Evolutionary conservation across 2,888 invertebrate genomes (phyloP).

Genomic region (Lasioglossum malachurum): DNA sequence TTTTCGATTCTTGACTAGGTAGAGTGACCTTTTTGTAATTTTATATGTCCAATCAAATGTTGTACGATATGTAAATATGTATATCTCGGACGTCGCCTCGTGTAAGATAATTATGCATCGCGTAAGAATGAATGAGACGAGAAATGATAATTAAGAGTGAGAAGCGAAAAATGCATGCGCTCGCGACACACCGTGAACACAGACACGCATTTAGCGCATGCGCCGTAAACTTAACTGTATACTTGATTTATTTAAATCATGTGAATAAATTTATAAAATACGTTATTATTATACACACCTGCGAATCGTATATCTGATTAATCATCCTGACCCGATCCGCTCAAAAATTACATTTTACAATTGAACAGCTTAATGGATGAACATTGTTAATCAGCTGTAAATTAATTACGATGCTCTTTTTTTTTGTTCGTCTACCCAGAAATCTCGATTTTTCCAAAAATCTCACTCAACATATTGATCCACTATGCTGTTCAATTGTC

Average conservation of each 20-base stretch:
- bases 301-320: conserved; percentile 41
- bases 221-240: conserved; percentile 81
- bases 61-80: conserved; percentile 85
- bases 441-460: too few species aligned
- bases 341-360: neutral
- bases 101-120: conserved; percentile 82
- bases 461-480: too few species aligned
- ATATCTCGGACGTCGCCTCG: conserved; percentile 82
- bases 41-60: conserved; percentile 83
- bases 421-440: too few species aligned
- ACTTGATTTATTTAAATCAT: conserved; percentile 84
- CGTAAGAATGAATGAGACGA: conserved; percentile 56
- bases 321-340: conserved; percentile 22
- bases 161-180: conserved; percentile 54
- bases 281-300: conserved; percentile 81
- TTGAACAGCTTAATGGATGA: too few species aligned
- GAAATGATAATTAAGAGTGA: conserved; percentile 62
- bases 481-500: neutral
- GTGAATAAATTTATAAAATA: conserved; percentile 85
- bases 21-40: conserved; percentile 84
- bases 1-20: conserved; percentile 72
- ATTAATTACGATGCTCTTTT: too few species aligned
- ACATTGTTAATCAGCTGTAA: too few species aligned
- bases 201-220: conserved; percentile 47
- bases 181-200: conserved; percentile 40